Conservation (phyloP, 1,140 invertebrate species). For the Drosophila grimshawi region DNA sequence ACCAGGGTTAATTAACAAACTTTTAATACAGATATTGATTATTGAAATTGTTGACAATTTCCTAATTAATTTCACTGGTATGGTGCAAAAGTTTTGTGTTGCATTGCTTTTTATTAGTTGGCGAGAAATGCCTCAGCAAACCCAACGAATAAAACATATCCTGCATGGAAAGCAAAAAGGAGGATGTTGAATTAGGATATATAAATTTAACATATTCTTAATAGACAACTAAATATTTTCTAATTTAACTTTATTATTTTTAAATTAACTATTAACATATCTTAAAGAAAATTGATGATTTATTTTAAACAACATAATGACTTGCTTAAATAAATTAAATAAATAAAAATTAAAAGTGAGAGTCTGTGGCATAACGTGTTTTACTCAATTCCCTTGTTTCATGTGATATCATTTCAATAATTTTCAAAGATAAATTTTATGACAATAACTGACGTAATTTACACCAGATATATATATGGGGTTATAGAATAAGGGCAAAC, state of each 20-base stretch:
- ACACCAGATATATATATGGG: neutral
- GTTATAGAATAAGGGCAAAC: neutral
- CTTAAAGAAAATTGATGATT: too few species aligned
- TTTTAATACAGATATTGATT: slow-evolving; percentile 40
- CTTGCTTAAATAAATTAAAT: too few species aligned
- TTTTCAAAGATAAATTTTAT: neutral
- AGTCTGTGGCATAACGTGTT: neutral
- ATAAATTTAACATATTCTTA: too few species aligned
- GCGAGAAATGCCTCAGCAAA: neutral
- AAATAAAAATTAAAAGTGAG: too few species aligned
- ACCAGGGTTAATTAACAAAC: slow-evolving; percentile 70
- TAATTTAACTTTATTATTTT: too few species aligned
- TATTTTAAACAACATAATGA: too few species aligned
- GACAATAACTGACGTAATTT: neutral
- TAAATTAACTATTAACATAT: too few species aligned
- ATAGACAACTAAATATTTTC: too few species aligned
- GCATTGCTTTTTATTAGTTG: neutral
- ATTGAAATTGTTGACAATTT: slow-evolving; percentile 28
- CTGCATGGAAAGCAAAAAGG: neutral
- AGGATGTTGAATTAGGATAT: too few species aligned
- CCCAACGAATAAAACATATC: neutral
- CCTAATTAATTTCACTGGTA: slow-evolving; percentile 12
- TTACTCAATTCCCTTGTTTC: neutral
- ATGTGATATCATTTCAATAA: neutral
- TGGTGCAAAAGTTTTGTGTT: slow-evolving; percentile 30